Percentiles rank a stretch among this genome's conserved stretches.
phyloP scores from a whole-genome alignment of 2,113 vertebrate genomes.

The Cryptoleucopteryx plumbea region DNA sequence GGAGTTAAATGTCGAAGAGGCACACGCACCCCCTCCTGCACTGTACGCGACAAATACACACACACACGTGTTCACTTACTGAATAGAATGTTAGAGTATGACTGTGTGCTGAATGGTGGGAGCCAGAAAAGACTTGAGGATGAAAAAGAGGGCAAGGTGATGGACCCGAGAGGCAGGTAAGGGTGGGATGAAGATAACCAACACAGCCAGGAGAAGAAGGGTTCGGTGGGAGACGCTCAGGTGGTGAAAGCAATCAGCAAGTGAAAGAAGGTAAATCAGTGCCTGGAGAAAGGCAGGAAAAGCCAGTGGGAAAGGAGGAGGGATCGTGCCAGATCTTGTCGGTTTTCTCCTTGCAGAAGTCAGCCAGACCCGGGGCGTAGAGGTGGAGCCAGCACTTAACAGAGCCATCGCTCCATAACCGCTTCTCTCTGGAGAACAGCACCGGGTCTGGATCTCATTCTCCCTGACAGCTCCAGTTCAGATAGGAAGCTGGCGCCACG shows the following conservation, averaged over 20 bases:
- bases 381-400: neutral
- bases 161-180: neutral
- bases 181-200: neutral
- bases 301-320: neutral
- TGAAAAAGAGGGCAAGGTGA: neutral
- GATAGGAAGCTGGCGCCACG: neutral
- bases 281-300: neutral
- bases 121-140: neutral
- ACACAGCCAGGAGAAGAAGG: neutral
- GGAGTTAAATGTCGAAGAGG: neutral
- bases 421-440: conserved; percentile 8
- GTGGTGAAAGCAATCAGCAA: neutral
- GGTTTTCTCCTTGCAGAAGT: neutral
- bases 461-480: conserved; percentile 27
- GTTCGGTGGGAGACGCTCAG: neutral
- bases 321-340: neutral
- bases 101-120: neutral
- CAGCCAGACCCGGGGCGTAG: neutral
- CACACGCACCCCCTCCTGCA: neutral
- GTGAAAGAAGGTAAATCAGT: neutral
- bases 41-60: accelerated
- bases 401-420: neutral
- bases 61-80: neutral
- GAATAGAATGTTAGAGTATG: neutral
- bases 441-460: neutral